Evolutionary conservation across 64 coral and sea anemone species (phyloP).

Genomic region (Stichodactyla helianthus): DNA sequence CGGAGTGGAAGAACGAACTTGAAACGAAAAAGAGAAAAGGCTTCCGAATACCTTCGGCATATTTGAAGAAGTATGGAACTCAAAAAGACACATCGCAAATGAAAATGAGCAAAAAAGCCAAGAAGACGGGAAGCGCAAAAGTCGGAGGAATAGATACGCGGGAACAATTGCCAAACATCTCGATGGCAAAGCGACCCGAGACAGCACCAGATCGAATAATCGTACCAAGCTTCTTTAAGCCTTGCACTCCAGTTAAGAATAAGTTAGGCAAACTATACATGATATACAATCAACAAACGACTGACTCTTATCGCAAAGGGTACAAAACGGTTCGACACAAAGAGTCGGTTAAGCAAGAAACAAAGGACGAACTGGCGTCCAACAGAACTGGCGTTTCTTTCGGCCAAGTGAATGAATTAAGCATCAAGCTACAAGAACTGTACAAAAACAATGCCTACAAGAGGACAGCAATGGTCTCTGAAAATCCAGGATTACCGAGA

Average conservation of each 20-base stretch:
- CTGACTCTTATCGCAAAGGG: conserved; percentile 55
- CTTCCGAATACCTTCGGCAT: background rate
- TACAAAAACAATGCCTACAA: background rate
- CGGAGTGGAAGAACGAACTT: conserved; percentile 52
- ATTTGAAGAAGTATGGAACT: background rate
- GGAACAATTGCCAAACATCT: background rate
- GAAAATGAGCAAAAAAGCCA: background rate
- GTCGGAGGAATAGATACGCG: background rate
- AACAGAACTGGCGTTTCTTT: background rate
- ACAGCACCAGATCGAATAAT: conserved; percentile 25
- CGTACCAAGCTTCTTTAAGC: conserved; percentile 10
- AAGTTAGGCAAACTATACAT: conserved; percentile 44
- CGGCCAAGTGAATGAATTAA: conserved; percentile 4
- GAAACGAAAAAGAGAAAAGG: background rate
- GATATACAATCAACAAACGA: conserved; percentile 74
- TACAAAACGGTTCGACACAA: conserved; percentile 29
- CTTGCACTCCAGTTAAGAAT: conserved; percentile 42
- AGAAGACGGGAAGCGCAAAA: conserved; percentile 2
- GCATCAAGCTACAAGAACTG: conserved; percentile 2
- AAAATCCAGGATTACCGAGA: background rate
- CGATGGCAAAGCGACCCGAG: background rate
- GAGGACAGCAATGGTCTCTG: background rate
- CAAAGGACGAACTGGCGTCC: background rate
- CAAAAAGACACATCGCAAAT: background rate
- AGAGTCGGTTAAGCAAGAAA: background rate